phyloP scores from a whole-genome alignment of 2,797 vertebrate species.

The Peromyscus nudipes region DNA sequence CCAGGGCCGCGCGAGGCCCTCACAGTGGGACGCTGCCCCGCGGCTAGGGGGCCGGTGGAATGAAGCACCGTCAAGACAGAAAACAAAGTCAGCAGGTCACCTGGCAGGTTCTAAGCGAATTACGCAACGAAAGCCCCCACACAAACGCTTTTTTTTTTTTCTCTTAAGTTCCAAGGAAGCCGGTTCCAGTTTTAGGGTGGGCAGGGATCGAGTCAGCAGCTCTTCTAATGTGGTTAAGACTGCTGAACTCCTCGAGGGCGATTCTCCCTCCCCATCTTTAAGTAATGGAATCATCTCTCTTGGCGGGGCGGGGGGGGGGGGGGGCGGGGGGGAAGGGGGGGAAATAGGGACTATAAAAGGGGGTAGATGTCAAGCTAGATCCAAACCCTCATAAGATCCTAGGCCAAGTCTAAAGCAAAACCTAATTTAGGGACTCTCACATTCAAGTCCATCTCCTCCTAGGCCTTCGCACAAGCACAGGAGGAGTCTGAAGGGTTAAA shows the following conservation, averaged over 20 bases:
- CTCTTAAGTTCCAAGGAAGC: conserved; percentile 57
- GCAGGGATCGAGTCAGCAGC: conserved; percentile 3
- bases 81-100: conserved; percentile 84
- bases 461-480: background rate
- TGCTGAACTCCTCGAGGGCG: conserved; percentile 43
- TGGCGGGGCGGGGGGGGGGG: accelerated
- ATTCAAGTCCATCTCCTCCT: background rate
- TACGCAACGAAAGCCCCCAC: conserved; percentile 70
- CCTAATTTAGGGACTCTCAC: background rate
- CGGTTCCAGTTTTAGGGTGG: conserved; percentile 67
- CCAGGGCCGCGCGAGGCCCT: background rate
- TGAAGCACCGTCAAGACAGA: conserved; percentile 56
- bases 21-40: conserved; percentile 53
- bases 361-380: background rate
- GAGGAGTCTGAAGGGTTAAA: conserved; percentile 76
- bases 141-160: background rate
- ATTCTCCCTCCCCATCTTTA: conserved; percentile 46
- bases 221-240: conserved; percentile 69
- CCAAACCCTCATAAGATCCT: background rate
- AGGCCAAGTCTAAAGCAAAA: background rate
- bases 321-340: background rate
- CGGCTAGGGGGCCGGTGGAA: conserved; percentile 13
- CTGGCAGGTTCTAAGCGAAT: conserved; percentile 78
- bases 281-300: conserved; percentile 36
- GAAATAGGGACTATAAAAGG: background rate